Base-by-base conservation (phyloP, 2,888 invertebrate genomes). In the Troglohyphantes excavatus region DNA sequence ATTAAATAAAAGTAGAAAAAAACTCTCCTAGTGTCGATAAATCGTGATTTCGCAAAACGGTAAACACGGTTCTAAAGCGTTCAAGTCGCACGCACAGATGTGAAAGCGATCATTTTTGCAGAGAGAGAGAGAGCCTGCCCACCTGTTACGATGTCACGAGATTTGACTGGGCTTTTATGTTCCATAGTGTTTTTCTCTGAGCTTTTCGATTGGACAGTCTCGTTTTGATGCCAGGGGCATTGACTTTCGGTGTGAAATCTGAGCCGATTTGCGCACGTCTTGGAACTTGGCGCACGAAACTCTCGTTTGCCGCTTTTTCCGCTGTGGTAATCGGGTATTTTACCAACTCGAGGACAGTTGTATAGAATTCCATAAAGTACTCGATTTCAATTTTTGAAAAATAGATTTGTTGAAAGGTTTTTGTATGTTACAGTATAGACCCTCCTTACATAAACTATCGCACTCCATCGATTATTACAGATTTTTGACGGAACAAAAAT, bases 91-190 rank as follows among this genome's bases (percentile, higher is more conserved):
- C 27, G 68, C 67, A 72, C 72, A 78, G 65, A 67, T 46, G 53
- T 9, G 53, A 53, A 13, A 23, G 11, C 43, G 21, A 19, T 21
- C 21, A 9, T 21, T 46, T 46, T 27, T n/a, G 7, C 29, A 21
- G 11, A 19, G 19, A 11, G 39, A 13, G 11, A 33, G n/a, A n/a
- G n/a, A n/a, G 33, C 39, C 26, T 43, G n/a, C 27, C 81, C 81
- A 81, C 81, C 81, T 81, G 81, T 68, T 81, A 26, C 29, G 26
- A 27, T 61, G 75, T 76, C 61, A 76, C 29, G 63, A 59, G 68
- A 68, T 53, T 23, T 33, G 27, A 23, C 13, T 13, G n/a, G 13
- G 2, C 9, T n/a, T 78, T 70, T 13, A 73, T 23, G 13, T n/a
- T 43, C 23, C 26, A 43, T 6, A 23, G 43, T 73, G 68, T 33